Evolutionary conservation across 2,797 vertebrate species (phyloP).

Genomic region (Melanotaenia nigrans): DNA sequence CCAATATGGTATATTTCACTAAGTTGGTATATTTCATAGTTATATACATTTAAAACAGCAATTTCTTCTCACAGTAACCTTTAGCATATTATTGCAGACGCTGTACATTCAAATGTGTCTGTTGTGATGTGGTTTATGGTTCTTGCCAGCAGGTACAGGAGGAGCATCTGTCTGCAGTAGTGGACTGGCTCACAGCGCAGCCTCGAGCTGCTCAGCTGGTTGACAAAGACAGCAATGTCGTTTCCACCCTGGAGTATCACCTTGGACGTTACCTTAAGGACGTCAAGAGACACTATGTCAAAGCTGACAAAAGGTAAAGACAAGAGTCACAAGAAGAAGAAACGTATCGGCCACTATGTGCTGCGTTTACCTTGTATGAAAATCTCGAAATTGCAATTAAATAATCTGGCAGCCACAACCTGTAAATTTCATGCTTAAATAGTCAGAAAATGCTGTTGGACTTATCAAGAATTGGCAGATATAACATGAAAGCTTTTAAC

Average conservation of each 20-base stretch:
- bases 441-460: not conserved
- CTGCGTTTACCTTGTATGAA: not conserved
- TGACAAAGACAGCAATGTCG: conserved; percentile 93
- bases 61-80: not conserved
- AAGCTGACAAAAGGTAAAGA: conserved; percentile 94
- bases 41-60: no score
- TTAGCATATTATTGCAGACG: not conserved
- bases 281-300: conserved; percentile 92
- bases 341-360: not conserved
- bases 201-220: conserved; percentile 95
- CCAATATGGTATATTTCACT: not conserved
- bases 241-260: conserved; percentile 93
- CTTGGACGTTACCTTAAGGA: conserved; percentile 95
- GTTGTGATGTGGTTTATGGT: not conserved
- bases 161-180: conserved; percentile 92
- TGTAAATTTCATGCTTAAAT: not conserved
- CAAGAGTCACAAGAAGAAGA: not conserved
- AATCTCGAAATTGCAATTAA: not conserved
- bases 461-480: not conserved
- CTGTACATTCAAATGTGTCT: not conserved
- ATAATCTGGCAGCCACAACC: not conserved
- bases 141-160: conserved; percentile 90
- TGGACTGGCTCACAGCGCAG: conserved; percentile 96
- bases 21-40: not conserved
- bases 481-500: not conserved